Conservation (phyloP, 2,113 vertebrate genomes). For the Erythrocercus mccallii region DNA sequence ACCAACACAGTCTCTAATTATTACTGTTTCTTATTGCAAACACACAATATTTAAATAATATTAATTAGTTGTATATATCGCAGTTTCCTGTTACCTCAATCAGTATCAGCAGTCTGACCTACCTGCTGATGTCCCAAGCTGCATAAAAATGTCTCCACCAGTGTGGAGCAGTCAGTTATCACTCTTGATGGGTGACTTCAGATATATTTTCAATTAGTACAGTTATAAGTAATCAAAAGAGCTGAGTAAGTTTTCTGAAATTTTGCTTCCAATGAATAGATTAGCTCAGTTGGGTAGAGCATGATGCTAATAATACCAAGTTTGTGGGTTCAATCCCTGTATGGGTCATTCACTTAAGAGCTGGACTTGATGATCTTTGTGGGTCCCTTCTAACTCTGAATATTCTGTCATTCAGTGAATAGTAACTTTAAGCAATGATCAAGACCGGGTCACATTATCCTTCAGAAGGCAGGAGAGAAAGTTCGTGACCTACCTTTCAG, state of each 20-base stretch:
- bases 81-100: background rate
- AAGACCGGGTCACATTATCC: background rate
- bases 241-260: background rate
- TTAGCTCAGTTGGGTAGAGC: background rate
- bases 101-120: background rate
- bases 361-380: background rate
- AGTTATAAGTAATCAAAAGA: background rate
- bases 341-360: background rate
- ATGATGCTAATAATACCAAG: background rate
- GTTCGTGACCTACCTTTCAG: background rate
- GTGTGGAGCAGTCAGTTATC: background rate
- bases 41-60: background rate
- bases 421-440: background rate
- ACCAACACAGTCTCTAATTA: background rate
- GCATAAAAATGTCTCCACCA: background rate
- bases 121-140: background rate
- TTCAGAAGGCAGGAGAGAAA: background rate
- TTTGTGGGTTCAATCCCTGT: background rate
- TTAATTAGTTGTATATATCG: background rate
- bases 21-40: background rate
- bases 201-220: background rate
- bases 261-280: background rate
- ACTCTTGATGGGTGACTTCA: background rate
- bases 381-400: background rate
- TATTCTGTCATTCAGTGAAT: background rate